Evolutionary conservation across 2,113 vertebrate species (phyloP).

Genomic region (Tenrec ecaudatus): DNA sequence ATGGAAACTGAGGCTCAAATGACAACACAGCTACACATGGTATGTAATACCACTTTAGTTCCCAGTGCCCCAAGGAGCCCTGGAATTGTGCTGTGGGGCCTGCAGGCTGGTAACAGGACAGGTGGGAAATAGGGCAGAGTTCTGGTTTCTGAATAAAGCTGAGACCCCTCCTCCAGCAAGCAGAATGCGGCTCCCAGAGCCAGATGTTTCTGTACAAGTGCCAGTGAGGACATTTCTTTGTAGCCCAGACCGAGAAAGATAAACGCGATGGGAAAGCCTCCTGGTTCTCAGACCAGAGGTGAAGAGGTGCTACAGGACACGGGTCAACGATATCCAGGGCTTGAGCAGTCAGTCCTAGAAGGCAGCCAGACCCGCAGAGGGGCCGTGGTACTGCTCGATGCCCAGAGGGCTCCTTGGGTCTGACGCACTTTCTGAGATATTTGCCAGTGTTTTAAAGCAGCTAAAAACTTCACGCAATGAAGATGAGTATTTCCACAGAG

Average conservation of each 20-base stretch:
- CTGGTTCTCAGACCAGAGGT: not conserved
- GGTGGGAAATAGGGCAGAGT: not conserved
- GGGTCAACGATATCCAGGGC: not conserved
- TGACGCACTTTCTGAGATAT: not conserved
- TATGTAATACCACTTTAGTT: not conserved
- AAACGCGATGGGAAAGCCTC: not conserved
- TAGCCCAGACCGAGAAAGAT: slow-evolving; percentile 3
- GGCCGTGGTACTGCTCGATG: not conserved
- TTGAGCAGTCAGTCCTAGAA: slow-evolving; percentile 32
- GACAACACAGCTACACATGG: not conserved
- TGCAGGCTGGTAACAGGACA: not conserved
- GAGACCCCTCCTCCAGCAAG: slow-evolving; percentile 11
- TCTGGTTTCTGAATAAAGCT: not conserved
- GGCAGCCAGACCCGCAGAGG: not conserved
- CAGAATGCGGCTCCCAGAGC: not conserved
- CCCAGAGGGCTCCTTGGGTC: not conserved
- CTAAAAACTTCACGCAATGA: not conserved
- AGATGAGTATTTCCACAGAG: slow-evolving; percentile 2
- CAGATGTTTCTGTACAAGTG: not conserved
- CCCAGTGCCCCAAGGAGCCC: not conserved
- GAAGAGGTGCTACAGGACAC: not conserved
- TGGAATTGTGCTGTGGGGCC: not conserved
- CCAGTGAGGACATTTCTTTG: not conserved
- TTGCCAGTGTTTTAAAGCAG: not conserved
- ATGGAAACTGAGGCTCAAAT: not conserved